Conservation (phyloP, 1,140 invertebrate genomes). For the Batillaria attramentaria region DNA sequence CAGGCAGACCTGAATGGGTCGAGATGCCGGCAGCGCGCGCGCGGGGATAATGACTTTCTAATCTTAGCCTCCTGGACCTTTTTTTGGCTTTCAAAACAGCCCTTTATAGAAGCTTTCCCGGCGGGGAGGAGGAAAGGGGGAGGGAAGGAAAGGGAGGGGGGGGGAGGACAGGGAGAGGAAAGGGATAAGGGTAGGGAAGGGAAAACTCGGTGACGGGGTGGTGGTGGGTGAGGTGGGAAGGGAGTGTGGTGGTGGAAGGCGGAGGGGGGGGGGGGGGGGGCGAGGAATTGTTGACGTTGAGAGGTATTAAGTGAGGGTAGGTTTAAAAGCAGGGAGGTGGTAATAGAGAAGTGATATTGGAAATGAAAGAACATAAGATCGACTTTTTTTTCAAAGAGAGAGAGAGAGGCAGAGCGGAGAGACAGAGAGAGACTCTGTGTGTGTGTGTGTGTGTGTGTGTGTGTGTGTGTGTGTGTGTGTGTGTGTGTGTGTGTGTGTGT, state of each 20-base stretch:
- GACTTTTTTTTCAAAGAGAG: too few relatives aligned
- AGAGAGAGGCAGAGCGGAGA: too few relatives aligned
- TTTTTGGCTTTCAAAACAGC: slow-evolving; percentile 18
- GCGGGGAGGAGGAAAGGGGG: too few relatives aligned
- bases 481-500: neutral
- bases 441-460: neutral
- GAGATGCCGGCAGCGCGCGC: neutral
- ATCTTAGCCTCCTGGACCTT: slow-evolving; percentile 6
- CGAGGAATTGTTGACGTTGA: too few relatives aligned
- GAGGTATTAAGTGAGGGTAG: too few relatives aligned
- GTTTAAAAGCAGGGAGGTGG: too few relatives aligned
- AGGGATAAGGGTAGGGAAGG: neutral
- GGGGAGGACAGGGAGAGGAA: neutral
- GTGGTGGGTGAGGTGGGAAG: neutral
- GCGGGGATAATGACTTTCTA: slow-evolving; percentile 17
- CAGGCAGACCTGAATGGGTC: neutral
- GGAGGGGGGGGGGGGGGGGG: too few relatives aligned
- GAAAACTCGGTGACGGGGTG: too few relatives aligned
- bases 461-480: slow-evolving; percentile 2
- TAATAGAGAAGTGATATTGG: too few relatives aligned
- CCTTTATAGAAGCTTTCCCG: slow-evolving; percentile 5
- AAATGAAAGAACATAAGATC: too few relatives aligned
- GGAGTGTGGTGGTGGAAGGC: neutral
- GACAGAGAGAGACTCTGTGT: neutral
- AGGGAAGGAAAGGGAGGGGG: too few relatives aligned